Conservation (phyloP, 2,888 invertebrate genomes). For the Omphaloscelis lunosa region DNA sequence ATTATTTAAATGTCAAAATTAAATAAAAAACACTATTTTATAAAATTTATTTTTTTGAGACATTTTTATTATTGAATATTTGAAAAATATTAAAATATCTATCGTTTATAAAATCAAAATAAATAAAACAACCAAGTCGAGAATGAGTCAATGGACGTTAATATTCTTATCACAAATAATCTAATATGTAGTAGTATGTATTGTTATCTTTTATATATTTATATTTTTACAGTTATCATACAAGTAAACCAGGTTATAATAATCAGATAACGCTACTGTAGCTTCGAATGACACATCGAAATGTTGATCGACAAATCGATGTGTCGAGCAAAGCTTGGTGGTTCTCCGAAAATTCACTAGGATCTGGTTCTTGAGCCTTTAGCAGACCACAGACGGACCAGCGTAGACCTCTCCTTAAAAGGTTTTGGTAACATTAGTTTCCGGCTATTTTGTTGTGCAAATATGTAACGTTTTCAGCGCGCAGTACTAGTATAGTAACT, state of each 20-base stretch:
- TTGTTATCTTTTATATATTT: constrained; percentile 16
- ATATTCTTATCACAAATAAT: constrained; percentile 24
- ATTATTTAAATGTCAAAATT: not conserved
- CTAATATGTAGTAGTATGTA: not conserved
- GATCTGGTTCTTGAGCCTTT: not conserved
- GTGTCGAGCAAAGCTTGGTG: constrained; percentile 47
- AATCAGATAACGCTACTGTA: constrained; percentile 25
- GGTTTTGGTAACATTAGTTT: constrained; percentile 14
- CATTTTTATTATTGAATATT: not conserved
- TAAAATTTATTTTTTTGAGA: not conserved
- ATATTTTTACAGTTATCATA: constrained; percentile 12
- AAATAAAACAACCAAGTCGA: not conserved
- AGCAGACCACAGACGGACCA: not conserved
- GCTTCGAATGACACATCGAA: constrained; percentile 56
- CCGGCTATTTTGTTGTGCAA: not conserved
- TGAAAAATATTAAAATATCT: not conserved
- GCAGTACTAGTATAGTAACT: not conserved
- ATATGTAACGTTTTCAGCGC: constrained; percentile 37
- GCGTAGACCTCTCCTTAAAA: constrained; percentile 1
- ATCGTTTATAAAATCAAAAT: not conserved
- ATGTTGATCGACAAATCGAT: constrained; percentile 28
- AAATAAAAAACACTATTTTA: not conserved
- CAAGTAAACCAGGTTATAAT: constrained; percentile 12
- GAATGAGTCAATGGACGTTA: constrained; percentile 28
- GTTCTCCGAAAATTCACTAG: not conserved